Evolutionary conservation across 1,140 invertebrate species (phyloP).

Genomic region (Macrobrachium nipponense): DNA sequence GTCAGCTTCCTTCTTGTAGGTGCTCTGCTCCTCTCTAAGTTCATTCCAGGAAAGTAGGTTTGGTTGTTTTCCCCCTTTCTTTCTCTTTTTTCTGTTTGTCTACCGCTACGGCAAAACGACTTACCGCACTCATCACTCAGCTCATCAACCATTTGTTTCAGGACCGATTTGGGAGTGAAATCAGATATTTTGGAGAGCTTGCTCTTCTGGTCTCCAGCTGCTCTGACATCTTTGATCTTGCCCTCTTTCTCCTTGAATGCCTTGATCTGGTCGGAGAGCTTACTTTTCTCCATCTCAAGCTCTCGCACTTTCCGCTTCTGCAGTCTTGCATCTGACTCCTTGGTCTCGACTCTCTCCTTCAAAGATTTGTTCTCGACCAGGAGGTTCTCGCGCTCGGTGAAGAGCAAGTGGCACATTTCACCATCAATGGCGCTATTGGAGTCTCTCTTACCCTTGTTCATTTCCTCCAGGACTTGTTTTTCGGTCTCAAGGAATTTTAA

Average conservation of each 20-base stretch:
- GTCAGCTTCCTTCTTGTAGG: too few species aligned
- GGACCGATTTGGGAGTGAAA: slow-evolving; percentile 29
- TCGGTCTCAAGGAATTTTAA: slow-evolving; percentile 57
- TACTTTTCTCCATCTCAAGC: slow-evolving; percentile 73
- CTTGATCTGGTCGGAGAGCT: slow-evolving; percentile 74
- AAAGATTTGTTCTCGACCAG: slow-evolving; percentile 48
- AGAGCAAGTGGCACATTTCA: slow-evolving; percentile 50
- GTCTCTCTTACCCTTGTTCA: slow-evolving; percentile 65
- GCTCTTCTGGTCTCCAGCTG: background rate
- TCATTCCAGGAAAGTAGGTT: too few species aligned
- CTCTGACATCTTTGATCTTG: slow-evolving; percentile 5
- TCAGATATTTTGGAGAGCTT: slow-evolving; percentile 12
- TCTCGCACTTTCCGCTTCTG: slow-evolving; percentile 67
- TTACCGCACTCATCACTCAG: slow-evolving; percentile 53
- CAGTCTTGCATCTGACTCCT: slow-evolving; percentile 73
- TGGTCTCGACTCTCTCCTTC: slow-evolving; percentile 56
- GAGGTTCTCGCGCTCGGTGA: slow-evolving; percentile 39
- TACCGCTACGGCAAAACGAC: slow-evolving; percentile 8
- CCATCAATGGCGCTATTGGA: slow-evolving; percentile 31
- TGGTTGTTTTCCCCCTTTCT: too few species aligned
- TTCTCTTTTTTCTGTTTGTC: too few species aligned
- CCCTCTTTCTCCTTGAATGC: slow-evolving; percentile 71
- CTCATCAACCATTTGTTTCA: slow-evolving; percentile 40
- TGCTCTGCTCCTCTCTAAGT: too few species aligned
- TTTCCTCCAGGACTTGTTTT: slow-evolving; percentile 57